A percentile compares a stretch with the other conserved stretches of the same genome.
phyloP scores from a whole-genome alignment of 2,113 vertebrate species.

The Salvelinus alpinus region DNA sequence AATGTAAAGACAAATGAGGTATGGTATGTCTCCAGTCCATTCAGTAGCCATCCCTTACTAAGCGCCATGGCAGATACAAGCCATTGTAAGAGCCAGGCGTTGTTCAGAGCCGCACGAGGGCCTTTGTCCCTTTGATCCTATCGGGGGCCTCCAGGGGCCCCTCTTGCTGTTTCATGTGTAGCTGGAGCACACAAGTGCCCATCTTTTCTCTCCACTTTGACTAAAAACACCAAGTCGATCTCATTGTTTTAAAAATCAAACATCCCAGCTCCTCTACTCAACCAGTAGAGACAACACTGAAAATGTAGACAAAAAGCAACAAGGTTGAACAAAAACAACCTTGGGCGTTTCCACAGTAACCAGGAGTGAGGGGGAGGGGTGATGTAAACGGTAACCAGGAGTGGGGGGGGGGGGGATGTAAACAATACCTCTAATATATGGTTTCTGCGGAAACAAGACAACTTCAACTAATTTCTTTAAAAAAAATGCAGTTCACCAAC shows the following conservation, averaged over 20 bases:
- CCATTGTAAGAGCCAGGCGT: slow-evolving; percentile 96
- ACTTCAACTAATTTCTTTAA: slow-evolving; percentile 42
- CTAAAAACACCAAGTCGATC: slow-evolving; percentile 44
- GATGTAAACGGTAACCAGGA: not conserved
- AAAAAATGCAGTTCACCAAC: slow-evolving; percentile 14
- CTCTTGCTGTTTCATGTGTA: slow-evolving; percentile 30
- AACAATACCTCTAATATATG: not conserved
- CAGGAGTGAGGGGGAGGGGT: no score
- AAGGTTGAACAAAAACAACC: slow-evolving; percentile 87
- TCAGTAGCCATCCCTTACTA: slow-evolving; percentile 30
- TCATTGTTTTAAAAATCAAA: slow-evolving; percentile 16
- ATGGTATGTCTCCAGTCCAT: slow-evolving; percentile 12
- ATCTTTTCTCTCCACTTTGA: slow-evolving; percentile 21
- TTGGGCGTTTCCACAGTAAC: slow-evolving; percentile 74
- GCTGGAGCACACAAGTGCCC: slow-evolving; percentile 30
- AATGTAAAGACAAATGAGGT: slow-evolving; percentile 25
- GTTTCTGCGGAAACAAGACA: slow-evolving; percentile 47
- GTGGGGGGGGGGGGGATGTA: slow-evolving; percentile 17
- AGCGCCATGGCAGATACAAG: slow-evolving; percentile 90
- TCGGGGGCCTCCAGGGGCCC: slow-evolving; percentile 44
- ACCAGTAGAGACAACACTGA: slow-evolving; percentile 48
- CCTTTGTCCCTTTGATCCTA: slow-evolving; percentile 54
- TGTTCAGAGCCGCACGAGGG: slow-evolving; percentile 74
- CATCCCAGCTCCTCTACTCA: slow-evolving; percentile 31
- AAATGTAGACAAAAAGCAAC: slow-evolving; percentile 47